Base-by-base conservation (phyloP, 2,888 invertebrate species). In the Slavum lentiscoides region DNA sequence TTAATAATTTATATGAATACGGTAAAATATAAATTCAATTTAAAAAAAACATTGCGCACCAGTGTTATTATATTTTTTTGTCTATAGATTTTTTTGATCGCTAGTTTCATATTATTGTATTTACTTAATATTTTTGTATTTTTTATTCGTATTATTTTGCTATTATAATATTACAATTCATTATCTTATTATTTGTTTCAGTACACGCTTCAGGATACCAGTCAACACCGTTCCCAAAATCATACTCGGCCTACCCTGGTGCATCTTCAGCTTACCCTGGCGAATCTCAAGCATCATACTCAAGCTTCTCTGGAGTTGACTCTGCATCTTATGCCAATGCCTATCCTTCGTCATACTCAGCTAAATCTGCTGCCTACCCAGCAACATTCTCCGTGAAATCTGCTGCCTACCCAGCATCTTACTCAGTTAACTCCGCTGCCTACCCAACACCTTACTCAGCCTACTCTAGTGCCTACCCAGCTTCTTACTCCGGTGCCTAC, bases 321-420 rank as follows among this genome's bases (percentile, higher is more conserved):
- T 17, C 23, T 7, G 55, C 58, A 6, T 72, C 59, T 13, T 74
- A 62, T 1, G 75, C 75, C 19, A 43, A 43, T 59, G 59, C 68
- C 0, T 19, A 58, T 21, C 30, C 68, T 21, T 75, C 58, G 67
- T 61, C 43, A 43, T 43, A 43, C 43, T 43, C 69, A 0, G 61
- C 17, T 7, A 19, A 61, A 49, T 77, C 76, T 13, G 69, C 58
- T 30, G 69, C 77, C n/a, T 53, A 11, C 77, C 77, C 77, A 0
- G 23, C 62, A 30, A 30, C 30, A 30, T 30, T 30, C 30, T 30
- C 30, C 1, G 30, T 30, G 30, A 30, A 30, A 30, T 30, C 30
- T 30, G 30, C 30, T 30, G 30, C 43, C 7, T 43, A 43, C 43
- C 43, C 7, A 43, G 55, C 58, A 4, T 61, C 75, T 7, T 76